A percentile compares a stretch with the other conserved stretches of the same genome.
Evolutionary conservation across 2,797 vertebrate species (phyloP).

Genomic region (Scarus forsteni): DNA sequence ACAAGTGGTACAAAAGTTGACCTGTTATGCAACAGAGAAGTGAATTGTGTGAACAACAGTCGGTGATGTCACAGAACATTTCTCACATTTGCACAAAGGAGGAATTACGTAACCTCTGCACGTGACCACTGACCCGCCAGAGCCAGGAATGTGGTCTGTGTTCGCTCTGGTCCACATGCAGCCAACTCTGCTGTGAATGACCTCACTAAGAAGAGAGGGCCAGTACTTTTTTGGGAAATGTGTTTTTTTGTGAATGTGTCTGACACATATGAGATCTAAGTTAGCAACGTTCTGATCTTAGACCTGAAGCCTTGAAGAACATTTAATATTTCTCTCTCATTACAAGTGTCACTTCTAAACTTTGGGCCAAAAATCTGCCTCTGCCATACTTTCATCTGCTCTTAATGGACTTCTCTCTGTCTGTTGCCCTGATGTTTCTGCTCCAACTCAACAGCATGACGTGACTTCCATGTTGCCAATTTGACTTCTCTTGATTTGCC

Average conservation of each 20-base stretch:
- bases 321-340: not conserved
- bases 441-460: slow-evolving; percentile 34
- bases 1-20: not conserved
- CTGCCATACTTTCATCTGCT: not conserved
- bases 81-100: not conserved
- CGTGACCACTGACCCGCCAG: slow-evolving; percentile 20
- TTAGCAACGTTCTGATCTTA: not conserved
- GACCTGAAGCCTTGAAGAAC: not conserved
- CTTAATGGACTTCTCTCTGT: not conserved
- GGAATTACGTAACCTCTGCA: slow-evolving; percentile 40
- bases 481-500: slow-evolving; percentile 21
- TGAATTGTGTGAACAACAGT: slow-evolving; percentile 8
- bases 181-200: slow-evolving; percentile 35
- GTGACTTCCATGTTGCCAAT: slow-evolving; percentile 31
- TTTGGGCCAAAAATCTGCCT: not conserved
- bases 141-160: slow-evolving; percentile 28
- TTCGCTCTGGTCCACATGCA: slow-evolving; percentile 10
- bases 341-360: not conserved
- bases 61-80: slow-evolving; percentile 37
- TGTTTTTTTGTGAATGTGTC: slow-evolving; percentile 14
- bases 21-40: slow-evolving; percentile 13
- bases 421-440: slow-evolving; percentile 59
- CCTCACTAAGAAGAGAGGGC: slow-evolving; percentile 35
- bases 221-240: slow-evolving; percentile 40
- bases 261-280: slow-evolving; percentile 2